These are phyloP conservation scores for Gulo gulo DNA, from an alignment of 2,113 vertebrate genomes.

Conservation along the genomic window DNA sequence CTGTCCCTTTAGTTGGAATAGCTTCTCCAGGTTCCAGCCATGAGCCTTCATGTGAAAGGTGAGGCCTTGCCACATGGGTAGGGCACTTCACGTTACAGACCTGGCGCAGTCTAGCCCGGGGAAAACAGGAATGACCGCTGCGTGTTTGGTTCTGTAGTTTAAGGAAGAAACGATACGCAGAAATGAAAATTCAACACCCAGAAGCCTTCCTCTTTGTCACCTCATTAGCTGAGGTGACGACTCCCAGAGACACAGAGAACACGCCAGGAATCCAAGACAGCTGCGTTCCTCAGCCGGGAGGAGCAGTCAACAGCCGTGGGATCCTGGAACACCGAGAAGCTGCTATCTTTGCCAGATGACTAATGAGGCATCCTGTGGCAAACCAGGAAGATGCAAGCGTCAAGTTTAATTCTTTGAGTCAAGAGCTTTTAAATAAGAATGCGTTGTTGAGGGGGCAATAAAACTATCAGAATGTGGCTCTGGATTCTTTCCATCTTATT, in stretches of 20 bases:
- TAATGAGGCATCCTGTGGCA: neutral
- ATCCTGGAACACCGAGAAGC: neutral
- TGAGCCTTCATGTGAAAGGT: neutral
- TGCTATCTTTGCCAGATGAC: neutral
- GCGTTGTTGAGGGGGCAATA: constrained; percentile 33
- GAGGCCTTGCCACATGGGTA: neutral
- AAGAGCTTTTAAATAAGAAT: constrained; percentile 33
- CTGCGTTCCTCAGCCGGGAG: neutral
- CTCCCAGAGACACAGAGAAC: neutral
- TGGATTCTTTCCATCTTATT: constrained; percentile 69
- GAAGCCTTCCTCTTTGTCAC: neutral
- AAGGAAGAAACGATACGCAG: neutral
- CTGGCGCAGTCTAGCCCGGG: neutral
- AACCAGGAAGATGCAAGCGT: neutral
- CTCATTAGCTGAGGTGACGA: neutral
- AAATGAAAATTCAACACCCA: neutral
- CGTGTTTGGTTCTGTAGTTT: neutral
- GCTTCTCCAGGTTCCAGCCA: neutral
- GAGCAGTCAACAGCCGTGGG: neutral
- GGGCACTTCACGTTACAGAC: neutral
- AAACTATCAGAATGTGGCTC: constrained; percentile 55
- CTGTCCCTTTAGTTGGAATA: neutral
- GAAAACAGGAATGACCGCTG: neutral
- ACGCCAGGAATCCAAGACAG: neutral
- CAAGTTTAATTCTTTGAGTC: constrained; percentile 37